Conservation (phyloP, 2,113 vertebrate species). For the Meles meles region DNA sequence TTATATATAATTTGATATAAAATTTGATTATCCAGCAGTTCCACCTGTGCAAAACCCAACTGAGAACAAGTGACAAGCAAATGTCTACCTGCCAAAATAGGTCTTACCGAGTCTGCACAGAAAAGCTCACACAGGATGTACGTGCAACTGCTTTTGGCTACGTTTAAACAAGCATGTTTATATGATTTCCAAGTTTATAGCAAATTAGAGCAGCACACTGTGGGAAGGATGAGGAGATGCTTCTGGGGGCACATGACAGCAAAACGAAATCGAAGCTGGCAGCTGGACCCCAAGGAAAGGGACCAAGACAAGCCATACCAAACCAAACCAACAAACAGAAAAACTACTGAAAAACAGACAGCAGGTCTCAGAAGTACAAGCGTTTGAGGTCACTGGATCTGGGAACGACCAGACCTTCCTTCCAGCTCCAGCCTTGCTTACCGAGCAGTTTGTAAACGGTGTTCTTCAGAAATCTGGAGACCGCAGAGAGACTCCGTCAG, state of each 20-base stretch:
- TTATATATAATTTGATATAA: too few species aligned
- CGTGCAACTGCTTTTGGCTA: background rate
- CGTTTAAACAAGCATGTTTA: background rate
- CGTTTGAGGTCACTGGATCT: background rate
- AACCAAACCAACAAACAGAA: background rate
- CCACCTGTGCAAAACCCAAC: background rate
- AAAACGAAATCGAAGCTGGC: background rate
- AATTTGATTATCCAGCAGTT: background rate
- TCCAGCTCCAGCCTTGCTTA: background rate
- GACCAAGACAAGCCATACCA: background rate
- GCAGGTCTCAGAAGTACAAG: background rate
- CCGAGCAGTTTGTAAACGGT: background rate
- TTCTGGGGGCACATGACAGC: fast-evolving
- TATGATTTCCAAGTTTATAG: background rate
- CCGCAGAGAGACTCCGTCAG: background rate
- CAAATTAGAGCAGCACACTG: background rate
- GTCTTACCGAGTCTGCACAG: background rate
- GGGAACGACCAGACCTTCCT: background rate
- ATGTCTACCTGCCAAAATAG: background rate
- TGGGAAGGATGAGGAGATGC: background rate
- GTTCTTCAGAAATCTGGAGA: background rate
- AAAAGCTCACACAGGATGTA: background rate
- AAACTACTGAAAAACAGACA: background rate
- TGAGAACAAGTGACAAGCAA: background rate
- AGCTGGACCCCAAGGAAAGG: background rate